Base-by-base conservation (phyloP, 2,888 invertebrate species). In the Hyposoter dolosus region DNA sequence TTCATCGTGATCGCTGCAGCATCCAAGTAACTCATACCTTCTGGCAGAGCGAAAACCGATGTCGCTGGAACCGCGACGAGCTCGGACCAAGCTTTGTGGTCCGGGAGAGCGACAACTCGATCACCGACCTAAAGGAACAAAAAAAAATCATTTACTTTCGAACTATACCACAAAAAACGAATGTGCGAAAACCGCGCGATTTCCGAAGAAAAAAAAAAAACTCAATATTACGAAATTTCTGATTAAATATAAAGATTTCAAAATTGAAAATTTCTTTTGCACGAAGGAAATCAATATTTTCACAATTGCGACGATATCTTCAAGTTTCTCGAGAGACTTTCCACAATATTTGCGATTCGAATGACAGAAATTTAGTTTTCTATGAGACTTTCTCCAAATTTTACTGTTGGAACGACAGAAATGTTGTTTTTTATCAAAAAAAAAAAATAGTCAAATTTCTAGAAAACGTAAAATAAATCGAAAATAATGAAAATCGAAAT, bases 81-180 rank as follows among this genome's bases (percentile, higher is more conserved):
- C 94, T 98, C 98, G 9, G 98, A 97, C 98, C 98, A 98, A 3
- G 98, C 98, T 90, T 96, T 96, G 95, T 96, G 97, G 94, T 98
- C 98, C 0, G 97, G 97, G 83, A 98, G 95, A 0, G 97, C 98
- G 12, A 98, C 97, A 23, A 98, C 98, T 93, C 96, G 96, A 93
- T 97, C 97, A 68, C 97, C 97, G 89, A 97, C 96, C 97, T 97
- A 93, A 74, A 89, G 87, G 75, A 88, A 40, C 10, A 3, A 45
- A 81, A 63, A 80, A 82, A 69, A 53, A 81, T 50, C 3, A 60
- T 56, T 23, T 28, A 60, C 15, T 60, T 0, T 60, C 28, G 6
- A 60, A 60, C 15, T 12, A 15, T 28, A 60, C 60, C 60, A 15
- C 60, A 28, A 56, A 56, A 23, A 12, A 28, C 23, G 23, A 23